A percentile compares a stretch with the other conserved stretches of the same genome.
Evolutionary conservation across 2,797 vertebrate genomes (phyloP).

Genomic region (Xenops minutus): DNA sequence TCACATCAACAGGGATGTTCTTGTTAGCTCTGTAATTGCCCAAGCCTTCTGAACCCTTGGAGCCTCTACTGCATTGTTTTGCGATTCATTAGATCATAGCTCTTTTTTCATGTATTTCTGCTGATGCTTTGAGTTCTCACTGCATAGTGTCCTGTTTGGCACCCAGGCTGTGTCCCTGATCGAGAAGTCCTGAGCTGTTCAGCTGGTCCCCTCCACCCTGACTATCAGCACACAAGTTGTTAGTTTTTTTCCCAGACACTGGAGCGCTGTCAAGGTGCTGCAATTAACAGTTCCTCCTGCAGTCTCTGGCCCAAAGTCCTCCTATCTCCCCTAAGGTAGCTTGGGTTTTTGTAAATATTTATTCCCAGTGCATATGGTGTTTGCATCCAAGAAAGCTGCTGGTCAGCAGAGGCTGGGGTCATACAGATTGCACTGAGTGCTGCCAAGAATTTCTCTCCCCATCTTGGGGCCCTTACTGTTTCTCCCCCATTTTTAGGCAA

Average conservation of each 20-base stretch:
- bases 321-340: background rate
- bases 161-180: background rate
- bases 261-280: background rate
- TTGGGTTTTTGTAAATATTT: constrained; percentile 2
- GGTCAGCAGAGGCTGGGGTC: background rate
- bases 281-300: background rate
- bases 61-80: background rate
- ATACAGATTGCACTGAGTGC: background rate
- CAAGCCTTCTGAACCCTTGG: background rate
- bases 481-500: background rate
- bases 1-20: accelerated
- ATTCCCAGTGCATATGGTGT: background rate
- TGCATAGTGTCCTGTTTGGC: background rate
- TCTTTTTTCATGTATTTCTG: background rate
- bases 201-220: background rate
- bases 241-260: background rate
- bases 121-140: background rate
- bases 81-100: background rate
- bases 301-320: background rate
- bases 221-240: background rate
- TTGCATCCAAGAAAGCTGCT: background rate
- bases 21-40: background rate
- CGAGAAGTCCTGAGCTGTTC: background rate
- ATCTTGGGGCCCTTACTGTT: background rate
- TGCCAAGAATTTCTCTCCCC: background rate